Base-by-base conservation (phyloP, 1,140 invertebrate genomes). In the Teleopsis dalmanni region DNA sequence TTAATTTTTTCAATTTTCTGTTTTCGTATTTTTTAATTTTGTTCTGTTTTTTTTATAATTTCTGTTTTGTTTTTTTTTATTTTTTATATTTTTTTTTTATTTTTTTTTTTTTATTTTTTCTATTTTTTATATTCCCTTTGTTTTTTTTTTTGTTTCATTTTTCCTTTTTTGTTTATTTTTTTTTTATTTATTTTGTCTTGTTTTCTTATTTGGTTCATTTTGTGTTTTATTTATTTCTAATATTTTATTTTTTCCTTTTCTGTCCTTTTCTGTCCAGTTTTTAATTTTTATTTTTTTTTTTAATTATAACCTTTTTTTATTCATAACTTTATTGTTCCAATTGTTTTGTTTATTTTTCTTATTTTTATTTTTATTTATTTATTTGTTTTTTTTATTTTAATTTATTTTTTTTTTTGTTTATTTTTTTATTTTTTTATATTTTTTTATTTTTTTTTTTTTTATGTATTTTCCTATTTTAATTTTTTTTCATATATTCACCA, bases 311-410 rank as follows among this genome's bases (percentile, higher is more conserved):
- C 6, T 9, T 36, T 36, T 9, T 9, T 36, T 36, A 9, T 36
- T 9, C 18, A 9, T 36, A 36, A n/a, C 18, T 36, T 9, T 9
- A n/a, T 36, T 9, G 6, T 36, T 36, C 6, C 18, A 9, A n/a
- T 9, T 9, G 6, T 36, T 36, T 36, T 36, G 18, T 36, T 36
- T 36, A 36, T 36, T 36, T 36, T 36, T n/a, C 34, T 36, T 36
- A 36, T 36, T 9, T 36, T 36, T n/a, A n/a, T 36, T 36, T 36
- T n/a, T 36, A n/a, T 9, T 5, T 36, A n/a, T 9, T 36, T 9
- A n/a, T 9, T 36, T 9, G 11, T 9, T 36, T 36, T 9, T 9
- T 36, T 36, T 9, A 9, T 36, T 36, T 9, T 9, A n/a, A n/a
- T 9, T 9, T 36, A n/a, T 9, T 36, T 9, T 9, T 7, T 36